These are phyloP conservation scores for Antechinus flavipes DNA, from an alignment of 2,113 vertebrate genomes.

Conservation along the genomic window DNA sequence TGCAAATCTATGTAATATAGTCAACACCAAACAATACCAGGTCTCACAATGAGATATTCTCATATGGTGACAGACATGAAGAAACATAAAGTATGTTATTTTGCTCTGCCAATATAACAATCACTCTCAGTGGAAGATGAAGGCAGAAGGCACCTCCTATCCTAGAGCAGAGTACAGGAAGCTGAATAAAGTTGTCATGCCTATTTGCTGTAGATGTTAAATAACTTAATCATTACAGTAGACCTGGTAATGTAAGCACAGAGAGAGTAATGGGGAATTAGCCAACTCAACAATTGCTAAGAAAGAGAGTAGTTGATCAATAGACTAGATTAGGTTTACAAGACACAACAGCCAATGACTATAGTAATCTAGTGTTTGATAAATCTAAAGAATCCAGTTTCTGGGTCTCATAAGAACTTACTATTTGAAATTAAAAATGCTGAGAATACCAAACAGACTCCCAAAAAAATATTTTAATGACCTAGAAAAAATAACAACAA, in stretches of 20 bases:
- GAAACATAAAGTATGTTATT: not conserved
- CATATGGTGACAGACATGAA: not conserved
- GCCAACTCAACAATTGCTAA: not conserved
- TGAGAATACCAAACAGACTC: too few species aligned
- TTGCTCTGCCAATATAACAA: not conserved
- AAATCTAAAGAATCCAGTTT: too few species aligned
- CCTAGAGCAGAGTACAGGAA: not conserved
- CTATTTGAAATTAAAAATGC: too few species aligned
- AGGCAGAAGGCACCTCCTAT: not conserved
- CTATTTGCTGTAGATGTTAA: not conserved
- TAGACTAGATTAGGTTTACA: too few species aligned
- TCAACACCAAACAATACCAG: not conserved
- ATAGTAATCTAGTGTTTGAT: too few species aligned
- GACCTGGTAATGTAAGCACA: not conserved
- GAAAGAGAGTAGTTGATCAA: too few species aligned
- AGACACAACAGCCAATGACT: too few species aligned
- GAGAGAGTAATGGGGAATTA: not conserved
- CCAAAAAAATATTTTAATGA: too few species aligned
- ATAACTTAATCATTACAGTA: not conserved
- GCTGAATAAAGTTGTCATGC: not conserved
- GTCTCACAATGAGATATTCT: not conserved
- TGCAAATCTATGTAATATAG: not conserved
- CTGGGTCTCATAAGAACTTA: too few species aligned
- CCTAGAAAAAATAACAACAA: too few species aligned
- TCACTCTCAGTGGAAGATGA: not conserved